These are phyloP conservation scores for Lathamus discolor DNA, from an alignment of 2,113 vertebrate species.

Conservation along the genomic window DNA sequence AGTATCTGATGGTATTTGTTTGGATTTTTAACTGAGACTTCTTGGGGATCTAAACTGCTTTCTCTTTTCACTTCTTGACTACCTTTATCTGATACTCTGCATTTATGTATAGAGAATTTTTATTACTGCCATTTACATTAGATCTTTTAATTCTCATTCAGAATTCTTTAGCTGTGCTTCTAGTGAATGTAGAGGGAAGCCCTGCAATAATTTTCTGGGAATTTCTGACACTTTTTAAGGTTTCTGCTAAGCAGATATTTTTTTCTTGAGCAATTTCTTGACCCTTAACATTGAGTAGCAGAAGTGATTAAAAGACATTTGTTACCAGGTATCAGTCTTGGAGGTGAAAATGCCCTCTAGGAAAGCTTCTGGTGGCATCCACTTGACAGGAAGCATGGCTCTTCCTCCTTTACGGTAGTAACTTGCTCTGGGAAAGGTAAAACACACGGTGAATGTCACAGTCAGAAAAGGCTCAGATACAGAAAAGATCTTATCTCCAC, in stretches of 20 bases:
- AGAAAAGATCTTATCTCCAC: not conserved
- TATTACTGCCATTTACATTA: not conserved
- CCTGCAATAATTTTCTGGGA: not conserved
- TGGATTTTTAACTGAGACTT: not conserved
- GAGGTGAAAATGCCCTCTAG: conserved; percentile 93
- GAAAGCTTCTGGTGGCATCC: conserved; percentile 94
- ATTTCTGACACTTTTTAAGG: not conserved
- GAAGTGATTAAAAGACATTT: not conserved
- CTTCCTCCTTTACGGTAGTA: conserved; percentile 89
- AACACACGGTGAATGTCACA: not conserved
- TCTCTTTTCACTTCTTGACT: not conserved
- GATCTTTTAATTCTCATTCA: not conserved
- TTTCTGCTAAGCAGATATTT: not conserved
- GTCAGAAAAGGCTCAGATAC: not conserved
- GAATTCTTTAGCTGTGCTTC: not conserved
- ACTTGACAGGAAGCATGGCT: conserved; percentile 91
- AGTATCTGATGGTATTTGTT: not conserved
- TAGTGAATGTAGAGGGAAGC: not conserved
- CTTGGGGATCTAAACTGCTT: not conserved
- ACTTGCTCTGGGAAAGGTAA: conserved; percentile 79
- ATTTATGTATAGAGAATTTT: not conserved
- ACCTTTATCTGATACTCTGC: not conserved
- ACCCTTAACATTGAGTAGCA: not conserved
- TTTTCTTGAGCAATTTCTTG: not conserved
- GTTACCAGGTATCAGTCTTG: conserved; percentile 94